Percentiles rank a stretch among this genome's conserved stretches.
Conservation (phyloP, 1,140 invertebrate genomes). For the Zaprionus ghesquierei region DNA sequence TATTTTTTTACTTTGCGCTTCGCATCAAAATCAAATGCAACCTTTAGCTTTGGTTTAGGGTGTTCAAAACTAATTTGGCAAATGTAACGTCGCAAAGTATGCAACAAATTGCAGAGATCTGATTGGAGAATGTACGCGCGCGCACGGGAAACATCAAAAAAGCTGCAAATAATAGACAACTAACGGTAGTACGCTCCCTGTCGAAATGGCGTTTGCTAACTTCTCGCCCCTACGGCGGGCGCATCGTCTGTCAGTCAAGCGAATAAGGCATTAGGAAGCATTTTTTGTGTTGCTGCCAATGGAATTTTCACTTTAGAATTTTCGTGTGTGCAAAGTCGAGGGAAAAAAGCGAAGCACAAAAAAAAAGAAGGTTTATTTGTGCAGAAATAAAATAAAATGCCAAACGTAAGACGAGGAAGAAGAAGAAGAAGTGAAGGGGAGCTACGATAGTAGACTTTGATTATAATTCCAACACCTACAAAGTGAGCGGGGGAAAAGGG, state of each 20-base stretch:
- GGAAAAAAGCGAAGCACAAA: constrained; percentile 22
- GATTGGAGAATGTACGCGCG: neutral
- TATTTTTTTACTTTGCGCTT: neutral
- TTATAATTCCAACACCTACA: constrained; percentile 78
- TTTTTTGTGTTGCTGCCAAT: constrained; percentile 65
- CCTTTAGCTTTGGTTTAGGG: constrained; percentile 19
- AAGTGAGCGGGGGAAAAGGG: constrained; percentile 2
- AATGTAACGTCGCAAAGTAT: constrained; percentile 61
- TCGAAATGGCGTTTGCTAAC: neutral
- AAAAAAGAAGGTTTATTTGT: constrained; percentile 29
- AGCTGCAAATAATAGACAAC: constrained; percentile 45
- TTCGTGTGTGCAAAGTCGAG: constrained; percentile 16
- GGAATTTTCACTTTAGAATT: constrained; percentile 78
- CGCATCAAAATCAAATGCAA: constrained; percentile 2
- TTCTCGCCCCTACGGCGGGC: too few relatives aligned
- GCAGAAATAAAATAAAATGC: constrained; percentile 46
- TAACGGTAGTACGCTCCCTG: neutral
- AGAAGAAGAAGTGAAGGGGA: constrained; percentile 23
- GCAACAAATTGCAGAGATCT: constrained; percentile 56
- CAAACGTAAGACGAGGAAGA: constrained; percentile 31
- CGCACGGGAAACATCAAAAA: constrained; percentile 41
- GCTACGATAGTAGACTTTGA: constrained; percentile 62
- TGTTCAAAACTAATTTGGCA: constrained; percentile 62
- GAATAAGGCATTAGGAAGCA: constrained; percentile 68
- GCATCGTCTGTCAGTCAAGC: constrained; percentile 67